Evolutionary conservation across 2,888 invertebrate genomes (phyloP).

Genomic region (Coecobrya sp.): DNA sequence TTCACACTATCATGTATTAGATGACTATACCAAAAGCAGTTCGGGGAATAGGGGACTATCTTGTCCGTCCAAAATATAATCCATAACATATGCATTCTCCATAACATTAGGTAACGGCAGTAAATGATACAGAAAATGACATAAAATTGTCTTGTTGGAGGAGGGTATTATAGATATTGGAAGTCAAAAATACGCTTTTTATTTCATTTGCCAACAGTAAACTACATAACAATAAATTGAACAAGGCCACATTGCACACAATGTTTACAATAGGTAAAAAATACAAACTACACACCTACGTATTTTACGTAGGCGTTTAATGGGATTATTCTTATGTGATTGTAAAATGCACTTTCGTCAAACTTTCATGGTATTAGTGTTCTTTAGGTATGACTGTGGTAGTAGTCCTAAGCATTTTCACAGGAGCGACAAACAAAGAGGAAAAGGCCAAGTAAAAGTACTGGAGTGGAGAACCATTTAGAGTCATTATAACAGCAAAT

Average conservation of each 20-base stretch:
- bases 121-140: not conserved
- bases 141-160: conserved; percentile 19
- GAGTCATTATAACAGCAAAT: conserved; percentile 11
- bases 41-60: too few species aligned
- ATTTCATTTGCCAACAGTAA: not conserved
- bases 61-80: not conserved
- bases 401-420: too few species aligned
- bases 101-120: not conserved
- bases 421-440: too few species aligned
- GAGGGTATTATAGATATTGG: not conserved
- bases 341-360: too few species aligned
- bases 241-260: not conserved
- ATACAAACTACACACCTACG: too few species aligned
- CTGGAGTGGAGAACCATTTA: not conserved
- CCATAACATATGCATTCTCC: not conserved
- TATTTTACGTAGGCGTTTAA: too few species aligned
- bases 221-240: not conserved
- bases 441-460: not conserved
- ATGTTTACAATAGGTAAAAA: not conserved
- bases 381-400: too few species aligned
- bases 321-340: too few species aligned
- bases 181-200: not conserved
- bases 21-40: too few species aligned
- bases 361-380: too few species aligned
- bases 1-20: too few species aligned